Evolutionary conservation across 1,140 invertebrate genomes (phyloP).

Genomic region (Centruroides vittatus): DNA sequence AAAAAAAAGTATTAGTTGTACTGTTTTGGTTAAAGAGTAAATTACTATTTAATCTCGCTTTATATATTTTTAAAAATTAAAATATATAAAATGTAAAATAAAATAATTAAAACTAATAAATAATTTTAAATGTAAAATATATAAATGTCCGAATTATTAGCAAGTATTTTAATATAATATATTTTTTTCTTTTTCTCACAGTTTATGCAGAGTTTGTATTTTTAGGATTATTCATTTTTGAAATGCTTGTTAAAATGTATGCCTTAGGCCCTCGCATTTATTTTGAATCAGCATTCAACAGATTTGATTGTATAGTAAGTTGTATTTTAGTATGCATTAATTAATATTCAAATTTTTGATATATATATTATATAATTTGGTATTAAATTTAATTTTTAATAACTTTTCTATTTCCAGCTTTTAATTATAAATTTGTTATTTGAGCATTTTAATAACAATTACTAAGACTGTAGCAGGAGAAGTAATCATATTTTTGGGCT

Average conservation of each 20-base stretch:
- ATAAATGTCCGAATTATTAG: neutral
- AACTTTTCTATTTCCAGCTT: neutral
- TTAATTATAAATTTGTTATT: too few relatives aligned
- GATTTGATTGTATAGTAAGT: conserved; percentile 88
- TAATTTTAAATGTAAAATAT: too few relatives aligned
- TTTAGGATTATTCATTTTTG: conserved; percentile 94
- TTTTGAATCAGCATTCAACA: conserved; percentile 96
- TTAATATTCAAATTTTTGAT: neutral
- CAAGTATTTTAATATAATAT: neutral
- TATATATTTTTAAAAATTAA: too few relatives aligned
- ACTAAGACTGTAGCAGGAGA: too few relatives aligned
- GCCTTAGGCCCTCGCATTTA: conserved; percentile 92
- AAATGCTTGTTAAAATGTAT: conserved; percentile 99
- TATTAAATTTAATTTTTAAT: neutral
- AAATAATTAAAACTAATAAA: too few relatives aligned
- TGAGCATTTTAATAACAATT: too few relatives aligned
- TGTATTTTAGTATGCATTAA: neutral
- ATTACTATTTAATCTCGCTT: too few relatives aligned
- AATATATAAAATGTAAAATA: too few relatives aligned
- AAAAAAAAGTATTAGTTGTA: too few relatives aligned
- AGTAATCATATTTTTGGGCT: too few relatives aligned
- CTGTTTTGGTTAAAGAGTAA: too few relatives aligned
- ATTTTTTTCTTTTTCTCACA: conserved; percentile 33
- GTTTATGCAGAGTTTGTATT: conserved; percentile 97
- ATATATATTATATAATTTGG: neutral